Evolutionary conservation across 2,113 vertebrate species (phyloP).

Genomic region (Xiphias gladius): DNA sequence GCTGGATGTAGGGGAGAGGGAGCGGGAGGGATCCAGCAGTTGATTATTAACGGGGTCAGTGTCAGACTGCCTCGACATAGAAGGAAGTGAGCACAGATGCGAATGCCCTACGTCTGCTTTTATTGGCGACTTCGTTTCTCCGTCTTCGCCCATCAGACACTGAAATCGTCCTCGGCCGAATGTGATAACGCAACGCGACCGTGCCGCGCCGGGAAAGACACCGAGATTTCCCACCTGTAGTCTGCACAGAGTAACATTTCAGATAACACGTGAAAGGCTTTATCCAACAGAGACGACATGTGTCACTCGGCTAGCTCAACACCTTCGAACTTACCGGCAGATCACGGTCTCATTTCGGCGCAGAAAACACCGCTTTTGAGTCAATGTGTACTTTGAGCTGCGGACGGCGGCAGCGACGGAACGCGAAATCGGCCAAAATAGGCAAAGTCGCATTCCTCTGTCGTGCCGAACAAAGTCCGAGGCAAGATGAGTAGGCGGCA

Average conservation of each 20-base stretch:
- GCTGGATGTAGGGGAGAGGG: not conserved
- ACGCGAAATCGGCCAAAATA: conserved; percentile 62
- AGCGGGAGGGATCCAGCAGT: not conserved
- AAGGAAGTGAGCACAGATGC: not conserved
- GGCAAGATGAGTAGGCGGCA: no score
- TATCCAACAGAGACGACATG: accelerated
- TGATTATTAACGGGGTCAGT: conserved; percentile 33
- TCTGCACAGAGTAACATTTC: not conserved
- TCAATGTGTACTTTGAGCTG: conserved; percentile 44
- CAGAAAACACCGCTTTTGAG: conserved; percentile 15
- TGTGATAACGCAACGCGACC: not conserved
- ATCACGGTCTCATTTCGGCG: not conserved
- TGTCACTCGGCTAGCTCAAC: not conserved
- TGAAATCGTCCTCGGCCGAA: not conserved
- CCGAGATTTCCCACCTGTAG: not conserved
- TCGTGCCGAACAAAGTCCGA: not conserved
- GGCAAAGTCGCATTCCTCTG: not conserved
- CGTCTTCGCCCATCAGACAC: not conserved
- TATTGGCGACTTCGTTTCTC: accelerated
- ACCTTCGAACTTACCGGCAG: conserved; percentile 8
- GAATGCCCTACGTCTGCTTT: not conserved
- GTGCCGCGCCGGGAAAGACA: not conserved
- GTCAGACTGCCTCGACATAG: not conserved
- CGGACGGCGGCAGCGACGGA: conserved; percentile 43
- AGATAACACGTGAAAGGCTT: no score